Base-by-base conservation (phyloP, 2,797 vertebrate genomes). In the Phataginus tetradactyla region DNA sequence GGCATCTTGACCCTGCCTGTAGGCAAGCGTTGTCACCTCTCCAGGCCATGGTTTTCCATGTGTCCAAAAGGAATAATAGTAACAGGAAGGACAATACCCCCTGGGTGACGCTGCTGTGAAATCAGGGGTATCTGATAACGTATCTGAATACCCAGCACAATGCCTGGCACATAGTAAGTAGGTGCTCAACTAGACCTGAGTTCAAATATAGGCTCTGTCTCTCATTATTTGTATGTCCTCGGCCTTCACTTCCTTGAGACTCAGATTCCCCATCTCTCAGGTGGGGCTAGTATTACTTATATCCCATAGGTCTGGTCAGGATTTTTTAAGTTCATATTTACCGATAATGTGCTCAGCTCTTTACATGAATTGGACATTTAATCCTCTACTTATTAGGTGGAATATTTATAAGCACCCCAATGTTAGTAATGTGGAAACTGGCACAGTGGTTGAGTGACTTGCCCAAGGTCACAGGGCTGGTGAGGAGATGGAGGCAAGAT, bases 41-140 rank as follows among this genome's bases (percentile, higher is more conserved):
- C 45, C 34, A 37, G 77, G 68, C 39, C 25, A 18, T 32, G 25
- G 61, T 72, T 92, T 81, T 5, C 32, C 55, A 2, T 17, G 32
- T 45, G 29, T 29, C 80, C 55, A 0, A 5, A 2, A 23, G 32
- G 23, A 74, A 20, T 51, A 34, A 34, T 15, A 66, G 49, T 3
- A 15, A 9, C 4, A 51, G 15, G 8, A 57, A 29, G 18, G 59
- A 25, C 37, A 6, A 25, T 20, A 39, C 9, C 42, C 42, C 72
- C 63, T 4, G 0, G 0, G 61, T 7, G 3, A 10, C 61, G 5
- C 4, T 7, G 29, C 66, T 20, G 20, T 39, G 29, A 8, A n/a
- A 32, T 39, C 45, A 11, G 7, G 42, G 42, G 49, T 34, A 45
- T 45, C 45, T 45, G 45, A 45, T 10, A 2, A 6, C 4, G 5